Evolutionary conservation across 2,113 vertebrate species (phyloP), one percentile per base, ranked within the genome.

Genomic region (Xyrauchen texanus): DNA sequence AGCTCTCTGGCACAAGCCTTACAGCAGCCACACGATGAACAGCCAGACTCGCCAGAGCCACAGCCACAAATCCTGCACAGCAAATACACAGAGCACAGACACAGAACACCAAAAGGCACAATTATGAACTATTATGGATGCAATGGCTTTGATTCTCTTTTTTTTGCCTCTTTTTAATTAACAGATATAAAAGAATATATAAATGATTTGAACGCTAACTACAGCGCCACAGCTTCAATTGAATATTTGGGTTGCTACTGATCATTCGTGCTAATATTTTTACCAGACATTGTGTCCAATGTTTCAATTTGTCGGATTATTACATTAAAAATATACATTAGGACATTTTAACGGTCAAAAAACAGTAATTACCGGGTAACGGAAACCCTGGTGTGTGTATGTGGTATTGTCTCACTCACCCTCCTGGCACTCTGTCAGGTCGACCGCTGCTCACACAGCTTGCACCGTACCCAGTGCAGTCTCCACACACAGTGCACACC

Each of bases 401-500:
- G 21, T 34, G 21, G 21, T 34, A 34, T 34, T 3, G 21, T 34
- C 21, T 34, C 21, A 7, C 96, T 95, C 90, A 99, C 98, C 96
- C 97, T 92, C 98, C 98, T 8, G 98, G 97, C 0, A 98, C 97
- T 85, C 98, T 91, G 84, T 99, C 98, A 16, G 98, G 97, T 49
- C 98, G 93, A 1, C 98, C 98, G 4, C 98, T 99, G 82, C 98
- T 99, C 76, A 99, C 97, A 86, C 98, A 99, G 88, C 97, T 98
- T 72, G 97, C 96, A 11, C 98, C 98, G 6, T 99, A 99, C 51
- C 97, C 98, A 0, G 98, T 98, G 87, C 98, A 99, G 83, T 99
- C 98, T 7, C 98, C 98, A 83, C 98, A 99, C 7, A 99, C 97
- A 0, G 97, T 99, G 89, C 98, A 99, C 52, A 99, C 97, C 98